These are phyloP conservation scores for Cephus spinipes DNA, from an alignment of 2,888 invertebrate species.

Conservation along the genomic window DNA sequence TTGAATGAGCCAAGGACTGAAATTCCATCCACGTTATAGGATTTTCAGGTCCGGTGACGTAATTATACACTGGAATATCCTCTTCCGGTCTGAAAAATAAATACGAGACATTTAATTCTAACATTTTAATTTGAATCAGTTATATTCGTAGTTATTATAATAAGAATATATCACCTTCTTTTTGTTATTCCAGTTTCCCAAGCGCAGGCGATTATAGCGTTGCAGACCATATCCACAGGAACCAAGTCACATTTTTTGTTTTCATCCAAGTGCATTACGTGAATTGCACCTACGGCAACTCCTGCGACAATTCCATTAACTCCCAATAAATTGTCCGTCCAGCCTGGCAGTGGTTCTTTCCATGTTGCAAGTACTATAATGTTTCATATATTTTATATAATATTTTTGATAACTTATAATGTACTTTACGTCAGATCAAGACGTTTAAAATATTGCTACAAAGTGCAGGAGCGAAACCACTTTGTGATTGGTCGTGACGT, in stretches of 20 bases:
- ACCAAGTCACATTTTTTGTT: slow-evolving; percentile 75
- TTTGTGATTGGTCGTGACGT: too few relatives aligned
- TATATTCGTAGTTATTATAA: not conserved
- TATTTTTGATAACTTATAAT: not conserved
- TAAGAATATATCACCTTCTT: not conserved
- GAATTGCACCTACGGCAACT: slow-evolving; percentile 82
- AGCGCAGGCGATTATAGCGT: slow-evolving; percentile 78
- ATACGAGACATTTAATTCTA: not conserved
- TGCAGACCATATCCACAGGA: slow-evolving; percentile 81
- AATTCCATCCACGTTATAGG: not conserved
- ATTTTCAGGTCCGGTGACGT: slow-evolving; percentile 8
- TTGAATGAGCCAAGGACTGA: slow-evolving; percentile 68
- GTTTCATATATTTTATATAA: not conserved
- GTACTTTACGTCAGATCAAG: not conserved
- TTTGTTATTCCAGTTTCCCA: slow-evolving; percentile 70
- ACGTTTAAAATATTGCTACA: not conserved
- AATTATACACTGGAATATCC: slow-evolving; percentile 28
- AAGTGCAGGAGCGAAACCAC: too few relatives aligned
- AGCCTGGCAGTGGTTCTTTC: slow-evolving; percentile 78
- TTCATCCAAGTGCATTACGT: slow-evolving; percentile 80
- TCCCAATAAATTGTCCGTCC: slow-evolving; percentile 91
- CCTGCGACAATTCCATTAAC: slow-evolving; percentile 82
- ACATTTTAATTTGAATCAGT: not conserved
- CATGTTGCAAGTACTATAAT: slow-evolving; percentile 58
- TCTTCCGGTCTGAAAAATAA: slow-evolving; percentile 16